Evolutionary conservation across 2,113 vertebrate species (phyloP).

Genomic region (Aptenodytes forsteri): DNA sequence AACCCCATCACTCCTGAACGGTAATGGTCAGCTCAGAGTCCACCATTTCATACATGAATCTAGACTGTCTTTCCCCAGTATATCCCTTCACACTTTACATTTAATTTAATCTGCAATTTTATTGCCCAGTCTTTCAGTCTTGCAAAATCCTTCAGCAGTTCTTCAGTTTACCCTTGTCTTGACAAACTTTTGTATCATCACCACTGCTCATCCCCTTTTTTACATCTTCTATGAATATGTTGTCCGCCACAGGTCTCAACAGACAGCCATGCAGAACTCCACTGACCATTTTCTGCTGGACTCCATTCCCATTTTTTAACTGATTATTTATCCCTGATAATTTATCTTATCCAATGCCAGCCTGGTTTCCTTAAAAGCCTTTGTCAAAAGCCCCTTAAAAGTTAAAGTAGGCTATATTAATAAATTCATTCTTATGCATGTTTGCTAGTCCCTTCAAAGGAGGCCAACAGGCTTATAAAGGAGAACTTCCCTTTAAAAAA

Average conservation of each 20-base stretch:
- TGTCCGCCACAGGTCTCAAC: background rate
- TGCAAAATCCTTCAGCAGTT: background rate
- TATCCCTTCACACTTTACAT: background rate
- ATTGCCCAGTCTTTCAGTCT: background rate
- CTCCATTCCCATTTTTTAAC: background rate
- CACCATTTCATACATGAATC: background rate
- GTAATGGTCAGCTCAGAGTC: background rate
- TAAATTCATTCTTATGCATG: background rate
- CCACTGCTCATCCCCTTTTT: fast-evolving
- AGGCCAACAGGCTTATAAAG: background rate
- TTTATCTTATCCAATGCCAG: background rate
- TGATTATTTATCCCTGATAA: background rate
- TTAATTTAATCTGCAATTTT: background rate
- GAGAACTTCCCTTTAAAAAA: background rate
- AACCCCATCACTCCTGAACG: background rate
- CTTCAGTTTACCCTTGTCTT: background rate
- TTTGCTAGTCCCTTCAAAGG: background rate
- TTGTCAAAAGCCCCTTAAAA: background rate
- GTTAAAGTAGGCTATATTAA: background rate
- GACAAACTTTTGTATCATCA: background rate
- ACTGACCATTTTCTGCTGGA: background rate
- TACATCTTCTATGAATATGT: background rate
- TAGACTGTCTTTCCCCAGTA: background rate
- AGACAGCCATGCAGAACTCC: background rate
- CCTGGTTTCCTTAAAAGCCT: background rate